Evolutionary conservation across 1,140 invertebrate species (phyloP).

Genomic region (Sitophilus oryzae): DNA sequence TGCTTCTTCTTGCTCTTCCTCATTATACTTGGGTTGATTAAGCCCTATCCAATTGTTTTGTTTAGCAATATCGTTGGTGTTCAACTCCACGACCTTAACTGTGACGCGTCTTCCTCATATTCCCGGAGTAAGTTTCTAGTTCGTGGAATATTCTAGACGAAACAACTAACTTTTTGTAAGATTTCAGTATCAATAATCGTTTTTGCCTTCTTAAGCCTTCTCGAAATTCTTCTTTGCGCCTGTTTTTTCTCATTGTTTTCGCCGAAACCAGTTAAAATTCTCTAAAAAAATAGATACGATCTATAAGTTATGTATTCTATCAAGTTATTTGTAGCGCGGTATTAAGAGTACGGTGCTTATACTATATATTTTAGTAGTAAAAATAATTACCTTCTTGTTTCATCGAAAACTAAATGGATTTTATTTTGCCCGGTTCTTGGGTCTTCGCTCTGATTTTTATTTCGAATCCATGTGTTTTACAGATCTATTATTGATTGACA

Average conservation of each 20-base stretch:
- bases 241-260: constrained; percentile 64
- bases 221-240: constrained; percentile 64
- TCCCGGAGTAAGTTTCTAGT: constrained; percentile 61
- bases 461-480: constrained; percentile 23
- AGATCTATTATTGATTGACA: constrained; percentile 9
- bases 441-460: constrained; percentile 26
- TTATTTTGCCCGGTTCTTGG: constrained; percentile 46
- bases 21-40: constrained; percentile 52
- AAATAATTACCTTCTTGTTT: constrained; percentile 52
- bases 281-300: constrained; percentile 34
- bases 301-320: neutral
- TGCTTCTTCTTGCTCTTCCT: constrained; percentile 43
- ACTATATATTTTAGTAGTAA: too few relatives aligned
- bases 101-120: constrained; percentile 66
- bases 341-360: too few relatives aligned
- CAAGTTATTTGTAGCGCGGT: too few relatives aligned
- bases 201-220: constrained; percentile 66
- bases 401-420: constrained; percentile 54
- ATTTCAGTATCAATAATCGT: constrained; percentile 62
- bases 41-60: constrained; percentile 63
- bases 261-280: constrained; percentile 69
- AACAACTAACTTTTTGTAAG: constrained; percentile 57
- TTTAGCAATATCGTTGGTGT: constrained; percentile 57
- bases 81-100: constrained; percentile 67
- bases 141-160: constrained; percentile 61